Conservation (phyloP, 2,888 invertebrate species). For the Leucophora obtusa region DNA sequence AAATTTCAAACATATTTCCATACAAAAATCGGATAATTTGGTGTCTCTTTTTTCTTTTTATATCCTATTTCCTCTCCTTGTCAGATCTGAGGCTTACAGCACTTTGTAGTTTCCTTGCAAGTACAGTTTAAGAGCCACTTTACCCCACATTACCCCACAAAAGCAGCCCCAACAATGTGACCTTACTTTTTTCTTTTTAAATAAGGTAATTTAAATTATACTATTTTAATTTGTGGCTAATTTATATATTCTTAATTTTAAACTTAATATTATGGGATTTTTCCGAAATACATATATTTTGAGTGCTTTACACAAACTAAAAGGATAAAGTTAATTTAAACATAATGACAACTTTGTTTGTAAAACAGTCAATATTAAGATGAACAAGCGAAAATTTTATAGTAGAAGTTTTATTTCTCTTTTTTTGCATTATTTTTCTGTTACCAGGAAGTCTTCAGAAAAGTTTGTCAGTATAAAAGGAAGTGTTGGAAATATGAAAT, state of each 20-base stretch:
- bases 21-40: too few species aligned
- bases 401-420: constrained; percentile 5
- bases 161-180: neutral
- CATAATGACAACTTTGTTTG: constrained; percentile 20
- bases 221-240: neutral
- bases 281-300: too few species aligned
- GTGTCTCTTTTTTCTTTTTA: too few species aligned
- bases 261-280: neutral
- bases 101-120: too few species aligned
- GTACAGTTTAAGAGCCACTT: too few species aligned
- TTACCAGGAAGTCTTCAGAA: neutral
- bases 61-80: too few species aligned
- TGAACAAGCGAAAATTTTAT: neutral
- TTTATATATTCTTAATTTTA: neutral
- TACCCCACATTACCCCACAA: too few species aligned
- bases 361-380: neutral
- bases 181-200: neutral
- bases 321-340: constrained; percentile 46
- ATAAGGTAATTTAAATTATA: neutral
- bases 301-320: neutral
- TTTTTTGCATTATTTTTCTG: constrained; percentile 14
- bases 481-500: constrained; percentile 30
- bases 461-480: neutral
- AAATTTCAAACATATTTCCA: too few species aligned
- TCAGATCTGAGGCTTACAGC: too few species aligned